phyloP scores from a whole-genome alignment of 2,113 vertebrate genomes.

The Potamarius usumacintae region DNA sequence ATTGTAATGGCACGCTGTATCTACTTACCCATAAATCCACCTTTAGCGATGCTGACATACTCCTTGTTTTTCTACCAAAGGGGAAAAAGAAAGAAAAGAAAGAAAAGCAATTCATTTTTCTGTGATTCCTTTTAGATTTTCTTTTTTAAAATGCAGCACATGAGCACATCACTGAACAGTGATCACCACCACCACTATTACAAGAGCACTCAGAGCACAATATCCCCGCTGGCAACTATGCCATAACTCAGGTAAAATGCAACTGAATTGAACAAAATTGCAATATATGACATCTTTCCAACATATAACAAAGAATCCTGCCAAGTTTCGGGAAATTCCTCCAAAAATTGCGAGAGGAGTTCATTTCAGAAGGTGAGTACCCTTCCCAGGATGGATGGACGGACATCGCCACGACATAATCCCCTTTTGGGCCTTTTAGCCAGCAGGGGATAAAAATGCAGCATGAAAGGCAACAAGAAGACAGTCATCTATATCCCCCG shows the following conservation, averaged over 20 bases:
- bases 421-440: too few species aligned
- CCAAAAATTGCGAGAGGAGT: too few species aligned
- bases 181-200: background rate
- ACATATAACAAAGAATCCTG: too few species aligned
- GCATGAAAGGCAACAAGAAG: background rate
- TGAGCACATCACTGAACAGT: background rate
- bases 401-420: too few species aligned
- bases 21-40: conserved; percentile 97
- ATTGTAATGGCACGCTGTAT: background rate
- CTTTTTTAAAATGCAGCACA: background rate
- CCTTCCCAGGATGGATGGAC: too few species aligned
- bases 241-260: background rate
- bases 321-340: too few species aligned
- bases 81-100: background rate
- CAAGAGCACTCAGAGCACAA: background rate
- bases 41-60: conserved; percentile 96
- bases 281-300: too few species aligned
- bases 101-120: background rate
- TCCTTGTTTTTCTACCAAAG: conserved; percentile 95
- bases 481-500: too few species aligned
- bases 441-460: background rate
- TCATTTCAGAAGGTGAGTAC: too few species aligned
- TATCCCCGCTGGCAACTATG: too few species aligned
- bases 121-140: background rate
- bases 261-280: too few species aligned